Conservation (phyloP, 2,888 invertebrate species). For the Rotaria macrura region DNA sequence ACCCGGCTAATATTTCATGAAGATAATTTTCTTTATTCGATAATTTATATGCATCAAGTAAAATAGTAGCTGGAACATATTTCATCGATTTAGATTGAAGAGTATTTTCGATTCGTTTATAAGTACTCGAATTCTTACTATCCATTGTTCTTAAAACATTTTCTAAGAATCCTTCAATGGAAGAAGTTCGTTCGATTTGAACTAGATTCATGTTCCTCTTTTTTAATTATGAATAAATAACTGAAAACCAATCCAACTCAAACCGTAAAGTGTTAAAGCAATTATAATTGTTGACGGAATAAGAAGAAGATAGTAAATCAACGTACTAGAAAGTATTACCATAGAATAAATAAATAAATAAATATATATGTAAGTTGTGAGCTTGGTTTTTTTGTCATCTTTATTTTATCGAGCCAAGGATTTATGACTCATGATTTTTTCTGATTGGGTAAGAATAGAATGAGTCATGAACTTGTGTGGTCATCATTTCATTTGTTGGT, state of each 20-base stretch:
- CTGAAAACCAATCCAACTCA: slow-evolving; percentile 35
- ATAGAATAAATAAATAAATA: background rate
- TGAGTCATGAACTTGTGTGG: background rate
- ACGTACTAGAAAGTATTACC: background rate
- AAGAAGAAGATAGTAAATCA: slow-evolving; percentile 16
- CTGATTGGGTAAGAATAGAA: background rate
- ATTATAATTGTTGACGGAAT: slow-evolving; percentile 34
- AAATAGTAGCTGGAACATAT: background rate
- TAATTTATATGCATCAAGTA: background rate
- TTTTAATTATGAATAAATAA: slow-evolving; percentile 35
- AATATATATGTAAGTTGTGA: background rate
- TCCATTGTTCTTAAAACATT: background rate
- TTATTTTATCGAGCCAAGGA: background rate
- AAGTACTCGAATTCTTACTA: background rate
- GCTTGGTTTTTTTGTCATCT: too few relatives aligned
- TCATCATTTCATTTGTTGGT: background rate
- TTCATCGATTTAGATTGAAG: background rate
- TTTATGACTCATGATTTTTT: background rate
- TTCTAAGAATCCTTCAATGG: background rate
- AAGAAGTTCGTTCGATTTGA: background rate
- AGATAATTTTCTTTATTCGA: background rate
- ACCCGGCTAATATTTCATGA: background rate
- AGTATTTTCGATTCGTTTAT: slow-evolving; percentile 11
- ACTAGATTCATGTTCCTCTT: background rate
- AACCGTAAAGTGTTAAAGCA: slow-evolving; percentile 29